These are phyloP conservation scores for Nasonia vitripennis DNA, from an alignment of 1,140 invertebrate genomes.

Conservation along the genomic window DNA sequence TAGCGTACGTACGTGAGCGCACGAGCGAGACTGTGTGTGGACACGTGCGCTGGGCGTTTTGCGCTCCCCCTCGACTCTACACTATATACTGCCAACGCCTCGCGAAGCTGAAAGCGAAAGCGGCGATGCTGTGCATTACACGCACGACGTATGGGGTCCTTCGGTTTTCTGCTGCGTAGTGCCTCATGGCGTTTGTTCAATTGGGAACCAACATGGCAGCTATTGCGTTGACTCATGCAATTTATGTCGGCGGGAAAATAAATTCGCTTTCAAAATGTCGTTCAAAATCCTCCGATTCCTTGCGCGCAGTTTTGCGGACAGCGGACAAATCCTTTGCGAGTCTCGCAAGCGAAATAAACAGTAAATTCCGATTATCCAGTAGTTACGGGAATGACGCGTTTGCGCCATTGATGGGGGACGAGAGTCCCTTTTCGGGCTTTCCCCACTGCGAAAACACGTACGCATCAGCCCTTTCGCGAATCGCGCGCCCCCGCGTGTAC, in stretches of 20 bases:
- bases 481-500: not conserved
- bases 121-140: not conserved
- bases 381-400: constrained; percentile 14
- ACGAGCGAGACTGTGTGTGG: constrained; percentile 19
- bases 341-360: constrained; percentile 37
- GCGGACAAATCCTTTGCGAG: not conserved
- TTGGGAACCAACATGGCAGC: constrained; percentile 67
- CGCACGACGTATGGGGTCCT: constrained; percentile 50
- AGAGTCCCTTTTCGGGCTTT: not conserved
- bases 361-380: constrained; percentile 44
- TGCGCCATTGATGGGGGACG: not conserved
- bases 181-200: constrained; percentile 66
- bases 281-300: no score
- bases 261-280: no score
- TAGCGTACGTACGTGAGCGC: not conserved
- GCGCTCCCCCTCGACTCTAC: not conserved
- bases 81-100: not conserved
- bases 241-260: no score
- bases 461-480: constrained; percentile 42
- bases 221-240: no score
- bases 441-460: constrained; percentile 38
- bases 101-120: not conserved
- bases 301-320: not conserved
- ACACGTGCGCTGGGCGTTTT: constrained; percentile 25
- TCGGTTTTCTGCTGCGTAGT: constrained; percentile 54